A percentile compares a stretch with the other conserved stretches of the same genome.
Evolutionary conservation across 2,888 invertebrate species (phyloP).

Genomic region (Rhagonycha fulva): DNA sequence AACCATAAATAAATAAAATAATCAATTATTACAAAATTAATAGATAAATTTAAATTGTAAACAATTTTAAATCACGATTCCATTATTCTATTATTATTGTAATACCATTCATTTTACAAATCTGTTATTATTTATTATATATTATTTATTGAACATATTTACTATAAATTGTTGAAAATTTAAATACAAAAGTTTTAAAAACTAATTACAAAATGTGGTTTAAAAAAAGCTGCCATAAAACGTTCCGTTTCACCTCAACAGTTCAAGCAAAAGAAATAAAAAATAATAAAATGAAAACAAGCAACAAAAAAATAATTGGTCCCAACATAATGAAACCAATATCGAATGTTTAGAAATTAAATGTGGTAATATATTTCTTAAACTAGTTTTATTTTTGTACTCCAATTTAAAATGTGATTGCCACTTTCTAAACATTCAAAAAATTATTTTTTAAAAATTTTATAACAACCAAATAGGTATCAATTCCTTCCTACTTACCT

Average conservation of each 20-base stretch:
- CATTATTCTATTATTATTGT: conserved; percentile 2
- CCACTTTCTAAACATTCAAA: background rate
- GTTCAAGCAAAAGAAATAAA: background rate
- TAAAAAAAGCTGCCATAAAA: conserved; percentile 23
- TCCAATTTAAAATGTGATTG: conserved; percentile 1
- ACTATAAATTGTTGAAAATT: conserved; percentile 15
- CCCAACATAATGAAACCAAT: conserved; percentile 16
- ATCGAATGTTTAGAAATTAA: background rate
- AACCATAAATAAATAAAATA: background rate
- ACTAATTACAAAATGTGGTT: conserved; percentile 22
- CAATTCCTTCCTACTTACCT: conserved; percentile 10
- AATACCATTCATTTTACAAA: conserved; percentile 5
- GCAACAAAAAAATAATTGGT: conserved; percentile 15
- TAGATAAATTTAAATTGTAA: background rate
- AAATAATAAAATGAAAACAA: background rate
- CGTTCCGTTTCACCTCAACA: background rate
- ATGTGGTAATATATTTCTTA: background rate
- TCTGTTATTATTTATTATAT: conserved; percentile 2
- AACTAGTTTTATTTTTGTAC: conserved; percentile 2
- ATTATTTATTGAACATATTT: background rate
- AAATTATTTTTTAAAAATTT: conserved; percentile 5
- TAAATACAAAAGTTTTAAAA: conserved; percentile 26
- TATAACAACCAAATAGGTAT: background rate
- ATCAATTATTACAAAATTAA: background rate
- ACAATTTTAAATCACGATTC: conserved; percentile 1